These are phyloP conservation scores for Gymnodraco acuticeps DNA, from an alignment of 2,797 vertebrate species.

Conservation along the genomic window DNA sequence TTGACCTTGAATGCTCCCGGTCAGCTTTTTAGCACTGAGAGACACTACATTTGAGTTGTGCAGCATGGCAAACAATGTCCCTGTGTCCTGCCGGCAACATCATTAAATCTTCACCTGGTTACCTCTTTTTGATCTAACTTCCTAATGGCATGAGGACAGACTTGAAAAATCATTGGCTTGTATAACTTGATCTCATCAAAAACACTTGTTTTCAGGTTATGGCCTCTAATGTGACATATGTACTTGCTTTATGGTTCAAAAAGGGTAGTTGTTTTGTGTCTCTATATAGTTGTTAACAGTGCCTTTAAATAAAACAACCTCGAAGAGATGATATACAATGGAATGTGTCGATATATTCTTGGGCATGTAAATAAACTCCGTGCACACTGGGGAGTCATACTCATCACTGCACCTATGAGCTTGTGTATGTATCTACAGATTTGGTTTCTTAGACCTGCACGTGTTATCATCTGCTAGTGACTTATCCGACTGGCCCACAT, in stretches of 20 bases:
- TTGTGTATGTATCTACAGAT: background rate
- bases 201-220: background rate
- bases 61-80: background rate
- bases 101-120: too few relatives aligned
- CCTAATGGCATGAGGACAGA: background rate
- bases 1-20: constrained; percentile 26
- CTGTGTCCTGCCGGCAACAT: background rate
- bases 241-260: background rate
- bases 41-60: background rate
- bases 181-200: too few relatives aligned
- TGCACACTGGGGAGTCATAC: too few relatives aligned
- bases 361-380: too few relatives aligned
- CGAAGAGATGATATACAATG: background rate
- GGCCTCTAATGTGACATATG: background rate
- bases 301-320: background rate
- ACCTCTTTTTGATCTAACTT: background rate
- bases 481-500: too few relatives aligned
- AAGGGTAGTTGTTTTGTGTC: background rate
- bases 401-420: too few relatives aligned
- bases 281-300: too few relatives aligned
- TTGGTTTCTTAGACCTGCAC: too few relatives aligned
- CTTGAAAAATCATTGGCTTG: background rate
- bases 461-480: too few relatives aligned
- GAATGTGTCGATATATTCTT: too few relatives aligned
- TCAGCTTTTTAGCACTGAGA: constrained; percentile 13